phyloP scores from a whole-genome alignment of 1,140 invertebrate genomes.

The Pentalonia nigronervosa region DNA sequence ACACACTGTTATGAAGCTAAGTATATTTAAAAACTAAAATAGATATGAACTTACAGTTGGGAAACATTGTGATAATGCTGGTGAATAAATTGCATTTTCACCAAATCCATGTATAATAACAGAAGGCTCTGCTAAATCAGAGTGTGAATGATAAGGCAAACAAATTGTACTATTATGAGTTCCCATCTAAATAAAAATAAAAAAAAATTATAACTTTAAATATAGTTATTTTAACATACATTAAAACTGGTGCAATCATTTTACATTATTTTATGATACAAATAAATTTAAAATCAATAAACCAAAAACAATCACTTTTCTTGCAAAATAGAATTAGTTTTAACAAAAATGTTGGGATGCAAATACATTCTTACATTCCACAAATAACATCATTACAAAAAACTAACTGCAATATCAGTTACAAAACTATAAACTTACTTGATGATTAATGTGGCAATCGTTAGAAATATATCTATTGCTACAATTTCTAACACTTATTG shows the following conservation, averaged over 20 bases:
- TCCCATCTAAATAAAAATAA: slow-evolving; percentile 24
- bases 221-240: not conserved
- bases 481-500: slow-evolving; percentile 29
- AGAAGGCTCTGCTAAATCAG: slow-evolving; percentile 32
- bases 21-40: not conserved
- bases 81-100: slow-evolving; percentile 31
- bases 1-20: not conserved
- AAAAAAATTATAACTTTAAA: not conserved
- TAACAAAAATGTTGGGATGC: not conserved
- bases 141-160: slow-evolving; percentile 49
- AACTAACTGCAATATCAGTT: not conserved
- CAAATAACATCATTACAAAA: not conserved
- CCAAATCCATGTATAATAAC: slow-evolving; percentile 49
- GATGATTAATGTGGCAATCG: slow-evolving; percentile 45
- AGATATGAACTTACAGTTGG: slow-evolving; percentile 26
- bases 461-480: slow-evolving; percentile 36
- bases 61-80: slow-evolving; percentile 24
- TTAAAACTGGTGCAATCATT: not conserved
- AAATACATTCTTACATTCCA: not conserved
- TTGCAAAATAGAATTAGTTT: not conserved
- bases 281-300: not conserved
- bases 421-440: slow-evolving; percentile 16
- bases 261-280: not conserved
- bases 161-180: slow-evolving; percentile 9
- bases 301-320: not conserved